Base-by-base conservation (phyloP, 2,797 vertebrate genomes). In the Hydrocynus forskahlii region DNA sequence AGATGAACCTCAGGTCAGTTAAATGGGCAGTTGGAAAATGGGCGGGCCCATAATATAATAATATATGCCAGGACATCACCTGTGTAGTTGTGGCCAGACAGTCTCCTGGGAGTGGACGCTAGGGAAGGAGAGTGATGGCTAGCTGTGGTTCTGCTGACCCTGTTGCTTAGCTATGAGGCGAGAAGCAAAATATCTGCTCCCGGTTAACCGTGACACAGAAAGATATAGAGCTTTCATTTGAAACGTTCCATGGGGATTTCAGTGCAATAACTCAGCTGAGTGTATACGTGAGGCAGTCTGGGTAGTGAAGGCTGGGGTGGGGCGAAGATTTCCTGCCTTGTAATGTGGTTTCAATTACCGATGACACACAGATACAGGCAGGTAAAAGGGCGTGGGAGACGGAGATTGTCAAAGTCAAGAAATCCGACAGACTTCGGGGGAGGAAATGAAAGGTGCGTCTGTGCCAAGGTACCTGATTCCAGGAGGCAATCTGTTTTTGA, bases 401-500 rank as follows among this genome's bases (percentile, higher is more conserved):
- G 29, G 38, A 73, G 75, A 72, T 69, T 70, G 79, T 75, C 60
- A 7, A 76, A 76, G 57, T 76, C 7, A 60, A 76, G 74, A 21
- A 54, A 71, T 71, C 80, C 55, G 74, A 66, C 48, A 6, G 43
- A 72, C 71, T 14, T 23, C 73, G 71, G n/a, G 16, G 64, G 50
- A 79, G 70, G 59, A 79, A 75, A 77, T 78, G 70, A 77, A 71
- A 79, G 59, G 59, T 80, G 73, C 69, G 67, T 16, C 63, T 25
- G 59, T 68, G 75, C 66, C 52, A 75, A 73, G 67, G 68, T 64
- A 78, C 79, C 64, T 82, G 70, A 72, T 86, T 86, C 83, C 81
- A 71, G 71, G 83, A 83, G 66, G 76, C 84, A 86, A 84, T 86
- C 84, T 86, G 78, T 59, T 83, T 81, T 80, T 86, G 86, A 87